Conservation (phyloP, 2,888 invertebrate species). For the Drosophila subquinaria region DNA sequence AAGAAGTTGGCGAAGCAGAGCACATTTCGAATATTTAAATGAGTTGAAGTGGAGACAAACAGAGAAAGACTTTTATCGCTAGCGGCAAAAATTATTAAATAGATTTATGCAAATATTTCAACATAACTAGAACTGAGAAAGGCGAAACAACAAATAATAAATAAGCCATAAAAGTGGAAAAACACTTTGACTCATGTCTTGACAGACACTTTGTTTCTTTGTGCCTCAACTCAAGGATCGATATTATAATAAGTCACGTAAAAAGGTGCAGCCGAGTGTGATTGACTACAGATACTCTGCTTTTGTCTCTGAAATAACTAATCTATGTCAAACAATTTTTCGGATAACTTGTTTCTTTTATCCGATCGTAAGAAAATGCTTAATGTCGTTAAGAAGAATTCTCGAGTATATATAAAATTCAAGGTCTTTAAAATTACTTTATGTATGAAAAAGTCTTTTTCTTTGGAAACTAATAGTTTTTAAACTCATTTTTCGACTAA, state of each 20-base stretch:
- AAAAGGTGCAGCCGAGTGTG: background rate
- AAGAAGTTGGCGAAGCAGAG: conserved; percentile 41
- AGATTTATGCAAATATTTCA: conserved; percentile 23
- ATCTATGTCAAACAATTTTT: no score
- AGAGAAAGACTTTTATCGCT: conserved; percentile 25
- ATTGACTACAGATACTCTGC: background rate
- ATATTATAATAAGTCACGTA: background rate
- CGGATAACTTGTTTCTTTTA: no score
- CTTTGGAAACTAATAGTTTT: no score
- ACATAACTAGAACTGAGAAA: background rate
- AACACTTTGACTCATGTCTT: conserved; percentile 13
- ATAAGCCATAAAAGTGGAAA: conserved; percentile 1
- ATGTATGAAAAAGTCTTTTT: no score
- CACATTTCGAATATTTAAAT: conserved; percentile 38
- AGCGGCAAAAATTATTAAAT: conserved; percentile 26
- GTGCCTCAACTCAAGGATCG: conserved; percentile 17
- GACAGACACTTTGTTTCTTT: conserved; percentile 14
- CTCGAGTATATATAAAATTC: no score
- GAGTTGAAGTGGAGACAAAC: background rate
- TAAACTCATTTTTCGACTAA: background rate
- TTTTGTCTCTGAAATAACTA: no score
- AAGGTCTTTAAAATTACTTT: no score
- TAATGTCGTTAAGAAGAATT: no score
- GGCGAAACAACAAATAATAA: conserved; percentile 5
- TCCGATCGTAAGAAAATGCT: no score